These are phyloP conservation scores for Sinohyriopsis cumingii DNA, from an alignment of 2,888 invertebrate species.

Conservation along the genomic window DNA sequence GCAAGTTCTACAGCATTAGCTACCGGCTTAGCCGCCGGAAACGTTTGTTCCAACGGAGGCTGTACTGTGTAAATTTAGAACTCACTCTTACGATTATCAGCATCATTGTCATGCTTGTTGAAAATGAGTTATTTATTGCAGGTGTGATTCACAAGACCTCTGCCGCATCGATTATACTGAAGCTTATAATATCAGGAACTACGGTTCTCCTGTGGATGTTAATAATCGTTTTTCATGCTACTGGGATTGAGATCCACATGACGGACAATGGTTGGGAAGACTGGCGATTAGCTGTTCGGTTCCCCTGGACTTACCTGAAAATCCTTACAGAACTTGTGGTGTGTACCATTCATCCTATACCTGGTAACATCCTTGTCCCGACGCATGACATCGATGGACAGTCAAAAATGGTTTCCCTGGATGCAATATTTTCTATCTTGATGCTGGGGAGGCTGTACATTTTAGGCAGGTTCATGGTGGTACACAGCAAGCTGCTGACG, in stretches of 20 bases:
- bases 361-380: conserved; percentile 41
- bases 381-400: conserved; percentile 39
- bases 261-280: conserved; percentile 56
- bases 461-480: conserved; percentile 53
- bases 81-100: conserved; percentile 48
- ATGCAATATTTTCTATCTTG: conserved; percentile 54
- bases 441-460: conserved; percentile 58
- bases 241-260: conserved; percentile 52
- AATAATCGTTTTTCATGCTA: conserved; percentile 46
- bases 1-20: conserved; percentile 53
- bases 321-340: conserved; percentile 47
- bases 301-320: conserved; percentile 43
- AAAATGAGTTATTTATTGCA: conserved; percentile 49
- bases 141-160: conserved; percentile 39
- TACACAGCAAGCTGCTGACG: conserved; percentile 51
- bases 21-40: conserved; percentile 52
- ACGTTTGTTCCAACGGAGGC: conserved; percentile 42
- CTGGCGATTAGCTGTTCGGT: conserved; percentile 53
- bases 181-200: conserved; percentile 45
- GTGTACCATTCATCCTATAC: conserved; percentile 56
- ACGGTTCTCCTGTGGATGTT: conserved; percentile 45
- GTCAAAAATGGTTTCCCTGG: conserved; percentile 43
- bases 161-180: conserved; percentile 43
- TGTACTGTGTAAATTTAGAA: conserved; percentile 49
- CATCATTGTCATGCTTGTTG: conserved; percentile 52